Base-by-base conservation (phyloP, 1,140 invertebrate genomes). In the Drosophila arizonae region DNA sequence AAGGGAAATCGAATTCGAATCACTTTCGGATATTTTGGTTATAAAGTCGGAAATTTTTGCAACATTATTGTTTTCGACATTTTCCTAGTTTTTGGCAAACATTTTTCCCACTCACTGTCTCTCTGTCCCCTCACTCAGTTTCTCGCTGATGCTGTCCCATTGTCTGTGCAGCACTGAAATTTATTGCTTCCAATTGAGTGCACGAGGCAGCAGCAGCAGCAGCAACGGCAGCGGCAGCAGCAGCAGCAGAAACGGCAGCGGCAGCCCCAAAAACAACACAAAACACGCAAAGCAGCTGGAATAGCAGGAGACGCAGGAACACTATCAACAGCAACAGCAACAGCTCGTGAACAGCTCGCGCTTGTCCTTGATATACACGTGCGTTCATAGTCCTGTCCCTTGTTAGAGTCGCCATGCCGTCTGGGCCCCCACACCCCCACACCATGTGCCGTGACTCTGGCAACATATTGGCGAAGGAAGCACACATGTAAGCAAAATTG, bases 181-280 rank as follows among this genome's bases (percentile, higher is more conserved):
- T 91, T 91, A 91, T 91, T 91, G 90, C 90, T 90, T 91, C 81
- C 90, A 91, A 91, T 91, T 90, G 90, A 91, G 80, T 90, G 90
- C 90, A 90, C 87, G 78, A 62, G 82, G 67, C 54, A 68, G 68
- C 78, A 86, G 67, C 54, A 68, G 68, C 78, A 86, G 62, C 79
- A 80, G 78, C 61, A 87, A 64, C 51, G 64, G 64, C 78, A 81
- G 62, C 21, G 21, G 21, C 21, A 24, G 21, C 78, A 78, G 61
- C n/a, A n/a, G n/a, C n/a, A n/a, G 62, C 79, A 80, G 78, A 57
- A 87, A 64, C 54, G 64, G 64, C 78, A 81, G 62, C 21, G 21
- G 21, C 21, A 24, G 21, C 78, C 78, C 57, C 79, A 80, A 54
- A 51, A 80, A 66, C 60, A 76, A 57, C 65, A 73, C 50, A 51